Conservation (phyloP, 2,113 vertebrate species). For the Phaethon lepturus region DNA sequence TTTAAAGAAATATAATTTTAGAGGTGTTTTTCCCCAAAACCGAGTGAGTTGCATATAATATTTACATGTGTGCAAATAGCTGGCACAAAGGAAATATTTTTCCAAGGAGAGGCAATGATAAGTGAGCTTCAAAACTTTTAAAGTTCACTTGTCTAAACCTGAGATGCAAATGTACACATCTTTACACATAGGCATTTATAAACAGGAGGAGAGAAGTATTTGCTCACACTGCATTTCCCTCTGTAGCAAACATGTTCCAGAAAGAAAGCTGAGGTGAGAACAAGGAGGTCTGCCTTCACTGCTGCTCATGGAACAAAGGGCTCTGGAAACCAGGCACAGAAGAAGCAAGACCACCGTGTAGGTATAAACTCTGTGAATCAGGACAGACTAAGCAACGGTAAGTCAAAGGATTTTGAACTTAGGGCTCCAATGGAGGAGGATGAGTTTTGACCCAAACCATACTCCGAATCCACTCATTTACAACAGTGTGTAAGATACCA, state of each 20-base stretch:
- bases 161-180: neutral
- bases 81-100: neutral
- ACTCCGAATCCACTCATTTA: neutral
- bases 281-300: neutral
- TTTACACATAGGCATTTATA: neutral
- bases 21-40: neutral
- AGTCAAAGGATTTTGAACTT: neutral
- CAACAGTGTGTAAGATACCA: rapidly evolving
- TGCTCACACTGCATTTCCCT: neutral
- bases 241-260: neutral
- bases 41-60: neutral
- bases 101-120: neutral
- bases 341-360: neutral
- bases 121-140: neutral
- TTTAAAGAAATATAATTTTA: neutral
- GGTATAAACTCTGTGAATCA: neutral
- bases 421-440: neutral
- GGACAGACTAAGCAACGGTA: neutral
- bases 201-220: neutral
- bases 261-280: neutral
- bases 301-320: neutral
- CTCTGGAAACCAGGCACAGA: neutral
- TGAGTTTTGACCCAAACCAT: neutral
- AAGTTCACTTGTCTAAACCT: neutral
- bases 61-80: neutral